Conservation (phyloP, 2,113 vertebrate species). For the Pelecanoides urinatrix region DNA sequence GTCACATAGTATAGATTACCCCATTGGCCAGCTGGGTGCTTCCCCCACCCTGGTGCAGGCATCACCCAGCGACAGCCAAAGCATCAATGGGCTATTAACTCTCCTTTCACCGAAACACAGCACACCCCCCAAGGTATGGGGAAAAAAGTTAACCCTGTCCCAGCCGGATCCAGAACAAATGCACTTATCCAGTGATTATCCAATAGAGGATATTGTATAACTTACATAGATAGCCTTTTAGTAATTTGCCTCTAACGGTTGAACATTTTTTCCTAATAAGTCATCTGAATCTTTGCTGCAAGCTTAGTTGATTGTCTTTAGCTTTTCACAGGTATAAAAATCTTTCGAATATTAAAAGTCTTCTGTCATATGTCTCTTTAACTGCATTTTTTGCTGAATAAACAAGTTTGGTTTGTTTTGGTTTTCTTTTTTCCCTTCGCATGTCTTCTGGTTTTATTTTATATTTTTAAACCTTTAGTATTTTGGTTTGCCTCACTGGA, state of each 20-base stretch:
- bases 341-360: background rate
- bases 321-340: background rate
- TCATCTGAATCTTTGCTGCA: background rate
- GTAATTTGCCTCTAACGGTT: background rate
- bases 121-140: no score
- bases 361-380: background rate
- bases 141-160: no score
- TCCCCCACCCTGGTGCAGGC: no score
- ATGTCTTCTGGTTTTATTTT: background rate
- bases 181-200: background rate
- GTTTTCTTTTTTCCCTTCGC: rapidly evolving
- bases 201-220: rapidly evolving
- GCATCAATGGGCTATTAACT: no score
- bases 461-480: background rate
- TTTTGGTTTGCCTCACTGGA: background rate
- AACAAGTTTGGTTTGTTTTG: background rate
- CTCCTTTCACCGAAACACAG: no score
- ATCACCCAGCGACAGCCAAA: no score
- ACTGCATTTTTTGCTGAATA: background rate
- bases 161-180: no score
- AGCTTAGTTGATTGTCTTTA: background rate
- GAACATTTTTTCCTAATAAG: background rate
- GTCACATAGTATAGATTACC: no score
- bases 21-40: no score
- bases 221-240: background rate